Percentiles rank a stretch among this genome's conserved stretches.
Conservation (phyloP, 2,888 invertebrate species). For the Erpobdella octoculata region DNA sequence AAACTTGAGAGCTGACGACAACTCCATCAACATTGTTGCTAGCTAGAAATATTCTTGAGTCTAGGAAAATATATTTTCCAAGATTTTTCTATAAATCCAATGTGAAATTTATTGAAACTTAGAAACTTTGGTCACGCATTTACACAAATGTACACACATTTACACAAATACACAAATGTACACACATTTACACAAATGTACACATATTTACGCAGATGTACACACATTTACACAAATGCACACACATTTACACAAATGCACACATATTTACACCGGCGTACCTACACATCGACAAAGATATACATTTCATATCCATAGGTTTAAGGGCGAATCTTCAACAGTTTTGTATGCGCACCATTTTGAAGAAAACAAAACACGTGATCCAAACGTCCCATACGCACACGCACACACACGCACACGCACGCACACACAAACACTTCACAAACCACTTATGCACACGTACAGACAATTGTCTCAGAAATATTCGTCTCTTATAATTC, state of each 20-base stretch:
- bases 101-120: no score
- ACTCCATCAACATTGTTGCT: no score
- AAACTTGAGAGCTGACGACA: no score
- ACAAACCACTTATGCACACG: no score
- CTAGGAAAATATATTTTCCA: no score
- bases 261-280: constrained; percentile 1
- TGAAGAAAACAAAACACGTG: neutral
- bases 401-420: no score
- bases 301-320: constrained; percentile 11
- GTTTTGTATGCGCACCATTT: neutral
- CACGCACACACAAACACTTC: no score
- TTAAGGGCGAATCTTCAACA: neutral
- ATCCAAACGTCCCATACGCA: no score
- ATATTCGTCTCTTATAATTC: no score
- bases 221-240: constrained; percentile 17
- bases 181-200: constrained; percentile 19
- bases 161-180: constrained; percentile 9
- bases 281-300: constrained; percentile 5
- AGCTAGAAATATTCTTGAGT: no score
- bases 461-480: no score
- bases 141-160: neutral
- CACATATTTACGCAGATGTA: constrained; percentile 16
- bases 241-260: constrained; percentile 1
- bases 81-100: no score
- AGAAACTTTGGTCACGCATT: neutral